Evolutionary conservation across 2,888 invertebrate genomes (phyloP).

Genomic region (Drosophila neoperkinsi): DNA sequence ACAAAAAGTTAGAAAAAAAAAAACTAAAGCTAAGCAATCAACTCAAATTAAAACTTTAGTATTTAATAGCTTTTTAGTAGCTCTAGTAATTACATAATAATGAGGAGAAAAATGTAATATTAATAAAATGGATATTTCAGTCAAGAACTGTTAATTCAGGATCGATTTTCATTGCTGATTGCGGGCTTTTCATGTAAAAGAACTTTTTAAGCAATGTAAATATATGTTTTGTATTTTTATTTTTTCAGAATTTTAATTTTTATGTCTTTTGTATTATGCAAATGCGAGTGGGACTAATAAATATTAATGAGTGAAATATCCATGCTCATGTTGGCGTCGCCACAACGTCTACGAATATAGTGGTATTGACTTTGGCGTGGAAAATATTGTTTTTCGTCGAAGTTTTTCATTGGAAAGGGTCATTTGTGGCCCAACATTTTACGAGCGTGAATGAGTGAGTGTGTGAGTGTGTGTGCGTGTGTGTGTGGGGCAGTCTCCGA

Average conservation of each 20-base stretch:
- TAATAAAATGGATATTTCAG: neutral
- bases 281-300: constrained; percentile 46
- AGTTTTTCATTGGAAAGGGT: constrained; percentile 51
- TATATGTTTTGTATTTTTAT: neutral
- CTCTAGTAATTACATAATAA: neutral
- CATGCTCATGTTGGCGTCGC: constrained; percentile 64
- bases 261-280: constrained; percentile 52
- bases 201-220: constrained; percentile 32
- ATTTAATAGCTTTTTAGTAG: neutral
- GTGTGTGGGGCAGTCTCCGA: constrained; percentile 1
- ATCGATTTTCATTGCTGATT: constrained; percentile 2
- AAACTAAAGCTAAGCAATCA: neutral
- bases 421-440: constrained; percentile 39
- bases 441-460: constrained; percentile 35
- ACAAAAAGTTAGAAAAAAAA: neutral
- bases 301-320: constrained; percentile 56
- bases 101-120: neutral
- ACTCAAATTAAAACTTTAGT: neutral
- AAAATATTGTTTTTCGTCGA: constrained; percentile 37
- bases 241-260: constrained; percentile 11
- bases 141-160: neutral
- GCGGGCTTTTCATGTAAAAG: neutral
- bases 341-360: constrained; percentile 57
- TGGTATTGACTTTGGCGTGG: constrained; percentile 17
- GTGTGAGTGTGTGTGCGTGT: neutral